Evolutionary conservation across 2,113 vertebrate genomes (phyloP), one percentile per base, ranked within the genome.

Genomic region (Mastomys coucha): DNA sequence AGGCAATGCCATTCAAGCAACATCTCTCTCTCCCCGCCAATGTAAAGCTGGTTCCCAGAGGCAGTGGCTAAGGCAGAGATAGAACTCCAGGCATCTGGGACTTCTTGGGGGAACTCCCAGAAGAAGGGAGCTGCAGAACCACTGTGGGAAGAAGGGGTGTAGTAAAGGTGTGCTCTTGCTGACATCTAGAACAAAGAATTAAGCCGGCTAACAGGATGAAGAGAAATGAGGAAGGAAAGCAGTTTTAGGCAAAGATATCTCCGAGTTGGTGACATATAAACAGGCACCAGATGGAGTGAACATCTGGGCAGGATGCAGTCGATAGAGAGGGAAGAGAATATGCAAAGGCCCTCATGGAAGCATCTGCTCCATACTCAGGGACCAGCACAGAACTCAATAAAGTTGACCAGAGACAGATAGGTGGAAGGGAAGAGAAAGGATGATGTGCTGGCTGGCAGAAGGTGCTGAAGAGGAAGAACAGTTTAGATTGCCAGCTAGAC

Each of bases 1-100:
- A 87, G 75, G 63, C 17, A 49, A 36, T 26, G 31, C 22, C 56
- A 7, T 45, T 70, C 39, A 65, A 49, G 13, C 8, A 45, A 5
- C 16, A 16, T 17, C 7, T 80, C 16, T 70, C 26, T 0, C 39
- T 58, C 56, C 22, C 0, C 1, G 2, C 31, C 2, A n/a, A 20
- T 4, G 5, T 36, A 51, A 69, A 60, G 39, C 6, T 1, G 17
- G 14, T 58, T 82, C 78, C 45, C 60, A 94, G 82, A 81, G 76
- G 26, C 22, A 58, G 67, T n/a, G 33, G 7, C 17, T 84, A 63
- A n/a, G 58, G 70, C 0, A 67, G 56, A 93, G 39, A 24, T 13
- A 72, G 75, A 78, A 1, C 14, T 45, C 86, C 13, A 56, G 58
- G 75, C 78, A 31, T 9, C 56, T 19, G 19, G 31, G 26, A 28